Evolutionary conservation across 2,888 invertebrate species (phyloP), one percentile per base, ranked within the genome.

Genomic region (Teleiodes luculella): DNA sequence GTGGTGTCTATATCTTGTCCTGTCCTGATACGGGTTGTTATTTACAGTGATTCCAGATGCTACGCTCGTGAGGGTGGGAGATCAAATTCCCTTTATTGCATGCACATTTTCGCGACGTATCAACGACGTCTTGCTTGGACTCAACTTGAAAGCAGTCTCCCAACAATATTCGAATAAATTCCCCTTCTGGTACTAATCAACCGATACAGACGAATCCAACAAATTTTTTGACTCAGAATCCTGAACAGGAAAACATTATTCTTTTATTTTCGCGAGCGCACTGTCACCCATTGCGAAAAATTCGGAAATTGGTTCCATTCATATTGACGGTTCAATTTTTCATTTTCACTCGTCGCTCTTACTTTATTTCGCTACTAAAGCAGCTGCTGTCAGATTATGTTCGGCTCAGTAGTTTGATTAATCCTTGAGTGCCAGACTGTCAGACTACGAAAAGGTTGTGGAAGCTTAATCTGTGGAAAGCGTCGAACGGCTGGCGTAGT

Each of bases 31-130:
- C 62, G 61, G 63, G 63, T 65, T 67, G 68, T 66, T 75, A 70
- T 73, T 73, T 65, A 70, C 72, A 73, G 67, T 70, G 68, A 76
- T 78, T 71, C 69, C 69, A 72, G 68, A 72, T 78, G 74, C 61
- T 71, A 57, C 61, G 60, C 59, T 62, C 46, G 56, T 54, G 57
- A 52, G 62, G 59, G 61, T n/a, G n/a, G n/a, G n/a, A n/a, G 56
- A 64, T 67, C 64, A 69, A 72, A 70, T 67, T 59, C 62, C 65
- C 56, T 61, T 66, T 68, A 73, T 70, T 67, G 66, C 70, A 66
- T 65, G 53, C 65, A 72, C 63, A 68, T 70, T 67, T 65, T 53
- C 53, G 57, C 59, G 41, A 24, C 52, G 53, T 54, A n/a, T n/a
- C 24, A 6, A 24, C 24, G 24, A 24, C 6, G 24, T 24, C 6